A percentile compares a stretch with the other conserved stretches of the same genome.
Conservation (phyloP, 2,888 invertebrate species). For the Galeopsomyia nigrocyanea region DNA sequence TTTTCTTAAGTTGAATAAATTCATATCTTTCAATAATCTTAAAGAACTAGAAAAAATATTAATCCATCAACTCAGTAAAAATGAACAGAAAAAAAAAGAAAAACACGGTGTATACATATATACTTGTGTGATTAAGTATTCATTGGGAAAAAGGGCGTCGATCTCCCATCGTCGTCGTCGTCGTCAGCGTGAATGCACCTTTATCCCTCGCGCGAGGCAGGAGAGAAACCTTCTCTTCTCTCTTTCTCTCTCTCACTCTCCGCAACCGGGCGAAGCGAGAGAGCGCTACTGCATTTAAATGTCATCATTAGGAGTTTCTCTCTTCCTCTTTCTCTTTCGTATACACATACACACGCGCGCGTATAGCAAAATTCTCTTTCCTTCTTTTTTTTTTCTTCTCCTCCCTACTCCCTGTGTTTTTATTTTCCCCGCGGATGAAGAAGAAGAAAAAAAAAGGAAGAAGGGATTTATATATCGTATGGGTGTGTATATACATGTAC, state of each 20-base stretch:
- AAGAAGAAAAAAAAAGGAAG: background rate
- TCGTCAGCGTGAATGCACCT: constrained; percentile 54
- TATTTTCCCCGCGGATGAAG: background rate
- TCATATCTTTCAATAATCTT: too few species aligned
- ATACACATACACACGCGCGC: constrained; percentile 50
- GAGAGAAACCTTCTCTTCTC: background rate
- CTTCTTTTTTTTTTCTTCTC: background rate
- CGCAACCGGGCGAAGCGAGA: constrained; percentile 44
- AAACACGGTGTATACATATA: background rate
- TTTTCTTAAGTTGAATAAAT: too few species aligned
- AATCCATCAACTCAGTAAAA: too few species aligned
- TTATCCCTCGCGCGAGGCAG: constrained; percentile 49
- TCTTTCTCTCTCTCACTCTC: constrained; percentile 30
- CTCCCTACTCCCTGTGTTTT: background rate
- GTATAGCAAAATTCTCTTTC: constrained; percentile 11
- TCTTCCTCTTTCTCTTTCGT: constrained; percentile 55
- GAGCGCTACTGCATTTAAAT: constrained; percentile 69
- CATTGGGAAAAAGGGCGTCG: constrained; percentile 44
- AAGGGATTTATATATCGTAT: too few species aligned
- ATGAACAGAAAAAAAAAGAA: too few species aligned
- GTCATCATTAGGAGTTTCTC: constrained; percentile 66
- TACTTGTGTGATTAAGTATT: constrained; percentile 43
- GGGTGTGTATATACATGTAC: too few species aligned
- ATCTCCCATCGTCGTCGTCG: constrained; percentile 39
- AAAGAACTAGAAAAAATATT: too few species aligned